Base-by-base conservation (phyloP, 2,797 vertebrate species). In the Limosa lapponica region DNA sequence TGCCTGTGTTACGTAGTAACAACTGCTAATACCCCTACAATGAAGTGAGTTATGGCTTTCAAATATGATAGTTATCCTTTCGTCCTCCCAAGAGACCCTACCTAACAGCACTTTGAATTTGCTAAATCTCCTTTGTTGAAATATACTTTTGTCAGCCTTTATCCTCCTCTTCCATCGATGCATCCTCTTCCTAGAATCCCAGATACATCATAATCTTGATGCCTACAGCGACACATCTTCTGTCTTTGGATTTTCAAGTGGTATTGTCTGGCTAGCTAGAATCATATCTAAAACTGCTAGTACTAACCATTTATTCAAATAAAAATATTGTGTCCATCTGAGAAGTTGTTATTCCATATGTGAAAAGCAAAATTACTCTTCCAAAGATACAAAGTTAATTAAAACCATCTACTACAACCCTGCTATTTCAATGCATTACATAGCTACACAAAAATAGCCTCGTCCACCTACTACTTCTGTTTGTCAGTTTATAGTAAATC, bases 371-470 rank as follows among this genome's bases (percentile, higher is more conserved):
- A 88, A 88, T 84, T 51, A 71, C n/a, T 83, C 51, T 92, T 96
- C 83, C 72, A 89, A 71, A 90, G 71, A 93, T 61, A 90, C 28
- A 92, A 80, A 57, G 55, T 89, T 95, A 89, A 94, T 92, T 94
- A 93, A 94, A 94, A 73, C 14, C 51, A 62, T 27, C 51, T 79
- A 12, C 34, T 79, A 54, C 70, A 93, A 79, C 70, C 44, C 59
- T 84, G 55, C 28, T 77, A 75, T 96, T 96, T 77, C 12, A 9
- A 79, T 59, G 51, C 16, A 89, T 92, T 79, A 55, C 81, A 77
- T 18, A 90, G 77, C 48, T 93, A 41, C 55, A 89, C 70, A 93
- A 93, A 96, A 97, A 96, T 93, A 94, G 86, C 73, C 28, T 89
- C 13, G 8, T 89, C 88, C 83, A 90, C 93, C 90, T 92, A 92